phyloP scores from a whole-genome alignment of 1,140 invertebrate genomes.

The Drosophila novamexicana region DNA sequence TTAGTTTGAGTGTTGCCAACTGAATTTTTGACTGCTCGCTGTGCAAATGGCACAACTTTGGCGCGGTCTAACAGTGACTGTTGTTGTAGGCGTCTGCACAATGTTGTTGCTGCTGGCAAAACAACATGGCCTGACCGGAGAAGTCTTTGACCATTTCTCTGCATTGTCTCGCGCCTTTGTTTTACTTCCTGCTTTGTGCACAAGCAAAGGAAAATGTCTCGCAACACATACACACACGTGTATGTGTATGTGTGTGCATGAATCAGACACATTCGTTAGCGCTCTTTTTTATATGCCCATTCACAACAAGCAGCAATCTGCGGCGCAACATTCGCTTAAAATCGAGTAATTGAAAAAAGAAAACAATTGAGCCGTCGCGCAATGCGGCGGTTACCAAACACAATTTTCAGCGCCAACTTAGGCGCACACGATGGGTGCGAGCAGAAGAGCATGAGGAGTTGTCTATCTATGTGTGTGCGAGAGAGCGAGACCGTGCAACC shows the following conservation, averaged over 20 bases:
- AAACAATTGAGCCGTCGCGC: conserved; percentile 32
- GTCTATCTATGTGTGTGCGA: background rate
- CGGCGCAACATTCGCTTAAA: conserved; percentile 52
- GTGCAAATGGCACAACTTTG: conserved; percentile 52
- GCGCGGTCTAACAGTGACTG: conserved; percentile 66
- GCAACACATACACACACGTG: background rate
- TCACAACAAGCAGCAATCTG: conserved; percentile 51
- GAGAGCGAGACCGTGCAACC: conserved; percentile 17
- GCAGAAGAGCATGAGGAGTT: conserved; percentile 15
- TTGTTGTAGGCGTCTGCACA: conserved; percentile 61
- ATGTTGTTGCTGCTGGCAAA: conserved; percentile 23
- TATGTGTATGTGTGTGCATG: conserved; percentile 2
- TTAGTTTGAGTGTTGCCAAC: conserved; percentile 66
- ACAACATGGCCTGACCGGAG: conserved; percentile 32
- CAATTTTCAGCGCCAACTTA: conserved; percentile 24
- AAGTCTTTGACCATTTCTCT: conserved; percentile 54
- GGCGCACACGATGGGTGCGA: conserved; percentile 21
- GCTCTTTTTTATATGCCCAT: conserved; percentile 46
- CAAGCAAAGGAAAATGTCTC: conserved; percentile 25
- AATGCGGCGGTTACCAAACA: conserved; percentile 44
- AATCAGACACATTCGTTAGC: conserved; percentile 12
- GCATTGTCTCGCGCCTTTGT: conserved; percentile 50
- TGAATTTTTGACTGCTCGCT: conserved; percentile 52
- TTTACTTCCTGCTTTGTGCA: conserved; percentile 58
- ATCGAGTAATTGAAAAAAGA: conserved; percentile 33